phyloP scores from a whole-genome alignment of 2,888 invertebrate genomes.

The Parnassius smintheus region DNA sequence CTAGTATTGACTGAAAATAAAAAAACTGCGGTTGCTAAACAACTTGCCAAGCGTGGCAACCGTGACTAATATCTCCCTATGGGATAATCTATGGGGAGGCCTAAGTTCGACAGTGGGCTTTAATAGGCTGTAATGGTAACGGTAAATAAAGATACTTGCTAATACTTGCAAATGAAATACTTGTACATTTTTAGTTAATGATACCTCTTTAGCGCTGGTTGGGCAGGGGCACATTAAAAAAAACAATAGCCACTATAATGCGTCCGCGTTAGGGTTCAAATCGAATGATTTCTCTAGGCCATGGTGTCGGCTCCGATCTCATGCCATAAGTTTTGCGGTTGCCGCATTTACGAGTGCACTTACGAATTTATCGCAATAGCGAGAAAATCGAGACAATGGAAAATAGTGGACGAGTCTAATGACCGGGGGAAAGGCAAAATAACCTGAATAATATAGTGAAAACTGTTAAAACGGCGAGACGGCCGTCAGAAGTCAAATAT shows the following conservation, averaged over 20 bases:
- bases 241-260: constrained; percentile 7
- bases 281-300: constrained; percentile 6
- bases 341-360: constrained; percentile 57
- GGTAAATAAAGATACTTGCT: too few species aligned
- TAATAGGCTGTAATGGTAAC: too few species aligned
- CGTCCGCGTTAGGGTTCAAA: constrained; percentile 12
- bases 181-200: too few species aligned
- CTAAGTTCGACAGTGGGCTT: too few species aligned
- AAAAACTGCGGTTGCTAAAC: too few species aligned
- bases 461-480: constrained; percentile 43
- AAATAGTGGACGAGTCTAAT: constrained; percentile 65
- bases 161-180: too few species aligned
- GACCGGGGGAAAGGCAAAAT: constrained; percentile 58
- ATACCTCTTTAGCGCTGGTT: too few species aligned
- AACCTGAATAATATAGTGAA: constrained; percentile 65
- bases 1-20: too few species aligned
- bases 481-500: constrained; percentile 29
- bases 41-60: too few species aligned
- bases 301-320: constrained; percentile 2
- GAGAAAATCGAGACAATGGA: constrained; percentile 60
- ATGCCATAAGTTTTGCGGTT: constrained; percentile 52
- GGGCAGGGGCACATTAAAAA: too few species aligned
- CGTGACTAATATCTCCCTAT: too few species aligned
- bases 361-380: constrained; percentile 59
- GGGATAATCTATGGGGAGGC: too few species aligned